Conservation (phyloP, 2,113 vertebrate species). For the Austrofundulus limnaeus region DNA sequence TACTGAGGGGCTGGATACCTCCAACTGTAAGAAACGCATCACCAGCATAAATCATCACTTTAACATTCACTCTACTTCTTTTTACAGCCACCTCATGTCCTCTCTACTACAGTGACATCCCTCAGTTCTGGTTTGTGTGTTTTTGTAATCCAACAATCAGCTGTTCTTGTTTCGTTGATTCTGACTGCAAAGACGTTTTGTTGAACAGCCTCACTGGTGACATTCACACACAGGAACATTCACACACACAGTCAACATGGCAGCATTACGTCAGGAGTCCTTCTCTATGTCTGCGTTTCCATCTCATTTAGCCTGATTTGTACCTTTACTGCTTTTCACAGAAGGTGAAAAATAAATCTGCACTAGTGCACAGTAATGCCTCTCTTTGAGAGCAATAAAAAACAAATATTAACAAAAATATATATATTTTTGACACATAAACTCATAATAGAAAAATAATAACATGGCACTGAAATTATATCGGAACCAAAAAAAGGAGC, state of each 20-base stretch:
- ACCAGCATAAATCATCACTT: neutral
- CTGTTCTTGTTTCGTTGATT: conserved; percentile 42
- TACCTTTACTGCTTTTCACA: conserved; percentile 33
- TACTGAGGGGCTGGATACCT: neutral
- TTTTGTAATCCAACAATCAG: neutral
- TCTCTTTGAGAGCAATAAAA: conserved; percentile 65
- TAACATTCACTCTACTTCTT: conserved; percentile 34
- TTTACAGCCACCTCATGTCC: conserved; percentile 26
- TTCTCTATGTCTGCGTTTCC: conserved; percentile 13
- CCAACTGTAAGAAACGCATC: neutral
- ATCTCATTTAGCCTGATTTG: conserved; percentile 29
- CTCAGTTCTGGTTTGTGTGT: conserved; percentile 38
- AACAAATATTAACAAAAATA: conserved; percentile 42
- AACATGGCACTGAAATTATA: conserved; percentile 64
- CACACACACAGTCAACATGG: conserved; percentile 26
- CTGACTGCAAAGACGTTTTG: conserved; percentile 25
- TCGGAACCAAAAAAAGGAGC: conserved; percentile 29
- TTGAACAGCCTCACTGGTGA: conserved; percentile 22
- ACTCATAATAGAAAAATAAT: conserved; percentile 37
- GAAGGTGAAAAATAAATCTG: conserved; percentile 62
- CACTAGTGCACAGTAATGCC: conserved; percentile 68
- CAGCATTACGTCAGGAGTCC: conserved; percentile 5
- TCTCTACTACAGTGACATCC: neutral
- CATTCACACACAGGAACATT: conserved; percentile 44
- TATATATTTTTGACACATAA: conserved; percentile 36